phyloP scores from a whole-genome alignment of 2,113 vertebrate species.

The Petrocephalus microphthalmus region DNA sequence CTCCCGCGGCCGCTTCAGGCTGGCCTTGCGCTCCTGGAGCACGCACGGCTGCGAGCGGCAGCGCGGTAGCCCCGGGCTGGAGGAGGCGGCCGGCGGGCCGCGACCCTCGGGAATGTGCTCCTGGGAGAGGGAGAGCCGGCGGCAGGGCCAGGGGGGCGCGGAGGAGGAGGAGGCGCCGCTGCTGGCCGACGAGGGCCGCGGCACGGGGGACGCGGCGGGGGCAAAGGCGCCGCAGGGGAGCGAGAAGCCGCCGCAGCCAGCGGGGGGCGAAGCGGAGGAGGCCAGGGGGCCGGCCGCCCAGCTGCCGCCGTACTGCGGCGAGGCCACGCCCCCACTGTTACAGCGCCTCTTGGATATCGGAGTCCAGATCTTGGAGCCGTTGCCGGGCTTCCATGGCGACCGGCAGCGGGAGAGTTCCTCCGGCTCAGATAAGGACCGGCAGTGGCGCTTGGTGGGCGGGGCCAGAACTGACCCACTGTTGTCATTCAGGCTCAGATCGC shows the following conservation, averaged over 20 bases:
- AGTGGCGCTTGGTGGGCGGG: slow-evolving; percentile 64
- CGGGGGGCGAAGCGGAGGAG: background rate
- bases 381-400: slow-evolving; percentile 61
- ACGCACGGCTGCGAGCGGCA: slow-evolving; percentile 70
- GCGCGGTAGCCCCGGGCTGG: slow-evolving; percentile 52
- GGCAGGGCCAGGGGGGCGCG: slow-evolving; percentile 47
- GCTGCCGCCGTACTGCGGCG: slow-evolving; percentile 55
- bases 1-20: slow-evolving; percentile 61
- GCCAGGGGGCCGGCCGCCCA: slow-evolving; percentile 42
- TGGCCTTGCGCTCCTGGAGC: slow-evolving; percentile 57
- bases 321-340: slow-evolving; percentile 58
- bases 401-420: slow-evolving; percentile 61
- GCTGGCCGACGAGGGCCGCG: slow-evolving; percentile 61
- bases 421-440: slow-evolving; percentile 64
- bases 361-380: slow-evolving; percentile 66
- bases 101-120: slow-evolving; percentile 55
- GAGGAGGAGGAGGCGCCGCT: slow-evolving; percentile 37
- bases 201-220: slow-evolving; percentile 42
- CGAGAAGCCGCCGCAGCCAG: slow-evolving; percentile 27
- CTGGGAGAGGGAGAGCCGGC: slow-evolving; percentile 66
- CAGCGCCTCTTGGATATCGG: slow-evolving; percentile 64
- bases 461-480: slow-evolving; percentile 51
- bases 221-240: slow-evolving; percentile 38
- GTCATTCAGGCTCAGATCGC: slow-evolving; percentile 51
- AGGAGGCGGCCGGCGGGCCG: slow-evolving; percentile 47